A percentile compares a stretch with the other conserved stretches of the same genome.
phyloP scores from a whole-genome alignment of 1,140 invertebrate species.

The Drosophila nasuta region DNA sequence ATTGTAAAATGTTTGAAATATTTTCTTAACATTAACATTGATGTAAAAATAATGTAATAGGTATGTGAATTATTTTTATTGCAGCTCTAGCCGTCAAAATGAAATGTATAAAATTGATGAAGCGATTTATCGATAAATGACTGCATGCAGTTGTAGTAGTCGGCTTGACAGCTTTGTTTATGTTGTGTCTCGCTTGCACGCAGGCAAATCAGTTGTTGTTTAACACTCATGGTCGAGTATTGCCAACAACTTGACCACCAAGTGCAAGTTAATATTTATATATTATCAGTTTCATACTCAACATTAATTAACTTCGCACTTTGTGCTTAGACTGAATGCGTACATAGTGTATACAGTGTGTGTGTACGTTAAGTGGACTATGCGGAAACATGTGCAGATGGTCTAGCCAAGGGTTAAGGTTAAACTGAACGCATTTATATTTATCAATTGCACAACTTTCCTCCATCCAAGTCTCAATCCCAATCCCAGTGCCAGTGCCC shows the following conservation, averaged over 20 bases:
- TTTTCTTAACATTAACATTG: not conserved
- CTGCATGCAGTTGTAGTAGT: slow-evolving; percentile 4
- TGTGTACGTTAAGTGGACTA: slow-evolving; percentile 15
- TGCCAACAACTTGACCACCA: not conserved
- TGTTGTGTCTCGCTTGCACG: slow-evolving; percentile 49
- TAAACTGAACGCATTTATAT: slow-evolving; percentile 21
- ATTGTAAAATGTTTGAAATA: not conserved
- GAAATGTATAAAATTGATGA: not conserved
- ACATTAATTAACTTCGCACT: not conserved
- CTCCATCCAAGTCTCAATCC: not conserved
- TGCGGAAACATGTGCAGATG: slow-evolving; percentile 36
- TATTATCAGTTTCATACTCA: not conserved
- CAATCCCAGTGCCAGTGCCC: no score
- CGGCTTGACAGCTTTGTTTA: slow-evolving; percentile 38
- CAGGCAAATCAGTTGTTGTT: slow-evolving; percentile 33
- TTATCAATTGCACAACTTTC: slow-evolving; percentile 35
- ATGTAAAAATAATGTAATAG: no score
- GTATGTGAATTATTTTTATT: no score
- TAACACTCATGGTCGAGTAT: slow-evolving; percentile 15
- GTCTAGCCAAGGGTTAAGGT: slow-evolving; percentile 44
- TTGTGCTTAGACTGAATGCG: no score
- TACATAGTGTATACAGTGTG: no score
- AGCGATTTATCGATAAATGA: slow-evolving; percentile 23
- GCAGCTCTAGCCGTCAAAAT: not conserved
- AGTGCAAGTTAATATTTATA: slow-evolving; percentile 16